Evolutionary conservation across 2,113 vertebrate species (phyloP), one percentile per base, ranked within the genome.

Genomic region (Eidolon helvum): DNA sequence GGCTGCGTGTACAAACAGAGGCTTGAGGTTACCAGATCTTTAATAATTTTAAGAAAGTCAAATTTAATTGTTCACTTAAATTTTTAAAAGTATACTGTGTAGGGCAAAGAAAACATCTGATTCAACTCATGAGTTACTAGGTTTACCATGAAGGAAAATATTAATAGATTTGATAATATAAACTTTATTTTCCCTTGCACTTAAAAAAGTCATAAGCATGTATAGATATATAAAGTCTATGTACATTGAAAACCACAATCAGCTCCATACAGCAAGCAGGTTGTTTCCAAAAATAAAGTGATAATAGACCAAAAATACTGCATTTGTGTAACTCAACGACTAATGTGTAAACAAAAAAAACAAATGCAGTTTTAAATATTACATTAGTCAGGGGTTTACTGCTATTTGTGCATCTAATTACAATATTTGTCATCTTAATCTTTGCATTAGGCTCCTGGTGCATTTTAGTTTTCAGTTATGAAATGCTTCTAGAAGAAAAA

Each of bases 321-420:
- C 61, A 92, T 84, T 79, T 65, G 38, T 26, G 43, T 57, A 84
- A 94, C 40, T 68, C 61, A 77, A 85, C 26, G 40, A 66, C 40
- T 85, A 95, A 77, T 33, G 69, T 69, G 26, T 53, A 95, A 94
- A 95, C 40, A 86, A 19, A 89, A 33, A 59, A 59, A 78, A 96
- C 69, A 66, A 94, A 89, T 68, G 66, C 35, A 40, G 68, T 91
- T 87, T 96, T 93, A 89, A 55, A 66, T 4, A 61, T 19, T 83
- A 55, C 35, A 15, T 83, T 92, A 93, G 91, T 55, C 0, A 0
- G 33, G 14, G 22, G 9, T 97, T 18, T 43, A 16, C 22, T 92
- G 74, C 24, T 96, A 33, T 92, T 97, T 97, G 63, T 89, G 90
- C 68, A 91, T 33, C 91, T 97, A 94, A 98, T 98, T 98, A 94